These are phyloP conservation scores for Nanorana parkeri DNA, from an alignment of 2,113 vertebrate species.

Conservation along the genomic window DNA sequence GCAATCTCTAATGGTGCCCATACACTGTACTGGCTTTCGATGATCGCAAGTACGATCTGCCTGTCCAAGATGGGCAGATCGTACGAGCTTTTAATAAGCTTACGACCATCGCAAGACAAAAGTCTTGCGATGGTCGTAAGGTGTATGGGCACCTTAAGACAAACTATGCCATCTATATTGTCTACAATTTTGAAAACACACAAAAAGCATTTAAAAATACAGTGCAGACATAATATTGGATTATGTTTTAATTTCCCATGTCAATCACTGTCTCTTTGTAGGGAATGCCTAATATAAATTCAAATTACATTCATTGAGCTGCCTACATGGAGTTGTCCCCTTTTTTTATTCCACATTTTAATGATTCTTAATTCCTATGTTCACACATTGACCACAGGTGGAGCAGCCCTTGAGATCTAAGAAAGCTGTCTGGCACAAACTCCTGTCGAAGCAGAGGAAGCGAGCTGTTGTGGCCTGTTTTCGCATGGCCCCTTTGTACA, in stretches of 20 bases:
- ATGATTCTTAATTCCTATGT: not conserved
- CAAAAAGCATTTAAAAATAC: not conserved
- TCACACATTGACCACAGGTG: constrained; percentile 76
- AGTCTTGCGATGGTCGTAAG: too few species aligned
- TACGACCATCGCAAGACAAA: too few species aligned
- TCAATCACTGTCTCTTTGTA: not conserved
- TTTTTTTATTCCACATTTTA: not conserved
- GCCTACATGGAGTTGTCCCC: not conserved
- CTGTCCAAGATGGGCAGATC: too few species aligned
- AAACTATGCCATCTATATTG: too few species aligned
- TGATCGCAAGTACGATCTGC: too few species aligned
- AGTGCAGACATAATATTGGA: not conserved
- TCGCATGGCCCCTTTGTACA: constrained; percentile 97
- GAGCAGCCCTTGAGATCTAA: constrained; percentile 96
- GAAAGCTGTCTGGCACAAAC: constrained; percentile 97
- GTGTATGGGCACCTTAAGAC: too few species aligned
- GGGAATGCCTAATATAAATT: not conserved
- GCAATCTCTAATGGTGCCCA: not conserved
- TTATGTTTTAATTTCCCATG: not conserved
- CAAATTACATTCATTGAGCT: not conserved
- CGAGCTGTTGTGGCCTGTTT: constrained; percentile 97
- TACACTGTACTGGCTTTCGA: too few species aligned
- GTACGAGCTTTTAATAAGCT: too few species aligned
- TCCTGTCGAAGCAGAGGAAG: constrained; percentile 97
- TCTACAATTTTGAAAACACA: too few species aligned